Evolutionary conservation across 1,140 invertebrate species (phyloP).

Genomic region (Pachypsylla venusta): DNA sequence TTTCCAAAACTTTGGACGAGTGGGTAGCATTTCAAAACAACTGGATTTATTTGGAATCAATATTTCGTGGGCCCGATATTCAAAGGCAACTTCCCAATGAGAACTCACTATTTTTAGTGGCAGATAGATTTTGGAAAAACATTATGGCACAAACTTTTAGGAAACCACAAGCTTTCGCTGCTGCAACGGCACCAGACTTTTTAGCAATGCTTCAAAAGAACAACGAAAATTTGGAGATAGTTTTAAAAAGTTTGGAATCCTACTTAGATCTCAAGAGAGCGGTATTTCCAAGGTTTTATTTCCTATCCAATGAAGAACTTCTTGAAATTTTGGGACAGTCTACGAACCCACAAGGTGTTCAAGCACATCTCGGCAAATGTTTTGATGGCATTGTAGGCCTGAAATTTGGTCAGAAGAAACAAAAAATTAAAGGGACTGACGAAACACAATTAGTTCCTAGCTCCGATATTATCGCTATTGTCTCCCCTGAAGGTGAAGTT

Average conservation of each 20-base stretch:
- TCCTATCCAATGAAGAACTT: slow-evolving; percentile 85
- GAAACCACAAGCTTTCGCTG: slow-evolving; percentile 53
- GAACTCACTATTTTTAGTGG: slow-evolving; percentile 62
- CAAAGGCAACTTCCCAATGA: slow-evolving; percentile 71
- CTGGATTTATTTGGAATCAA: slow-evolving; percentile 75
- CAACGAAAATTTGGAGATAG: slow-evolving; percentile 60
- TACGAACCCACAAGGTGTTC: slow-evolving; percentile 55
- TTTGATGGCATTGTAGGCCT: slow-evolving; percentile 62
- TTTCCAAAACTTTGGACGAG: slow-evolving; percentile 43
- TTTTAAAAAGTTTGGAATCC: slow-evolving; percentile 64
- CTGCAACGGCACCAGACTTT: slow-evolving; percentile 44
- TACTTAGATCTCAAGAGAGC: slow-evolving; percentile 78
- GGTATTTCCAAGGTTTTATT: slow-evolving; percentile 84
- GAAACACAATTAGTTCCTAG: slow-evolving; percentile 26
- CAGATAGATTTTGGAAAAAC: slow-evolving; percentile 68
- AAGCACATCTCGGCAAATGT: slow-evolving; percentile 75
- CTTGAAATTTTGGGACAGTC: slow-evolving; percentile 80
- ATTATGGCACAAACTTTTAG: slow-evolving; percentile 22
- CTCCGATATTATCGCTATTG: slow-evolving; percentile 68
- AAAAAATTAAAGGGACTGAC: slow-evolving; percentile 9
- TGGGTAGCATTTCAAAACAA: slow-evolving; percentile 70
- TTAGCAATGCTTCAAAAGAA: slow-evolving; percentile 55
- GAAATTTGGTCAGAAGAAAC: slow-evolving; percentile 22
- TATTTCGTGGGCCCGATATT: slow-evolving; percentile 79
- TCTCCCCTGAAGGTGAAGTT: slow-evolving; percentile 70